A percentile compares a stretch with the other conserved stretches of the same genome.
Conservation (phyloP, 2,797 vertebrate species). For the Chrosomus eos region DNA sequence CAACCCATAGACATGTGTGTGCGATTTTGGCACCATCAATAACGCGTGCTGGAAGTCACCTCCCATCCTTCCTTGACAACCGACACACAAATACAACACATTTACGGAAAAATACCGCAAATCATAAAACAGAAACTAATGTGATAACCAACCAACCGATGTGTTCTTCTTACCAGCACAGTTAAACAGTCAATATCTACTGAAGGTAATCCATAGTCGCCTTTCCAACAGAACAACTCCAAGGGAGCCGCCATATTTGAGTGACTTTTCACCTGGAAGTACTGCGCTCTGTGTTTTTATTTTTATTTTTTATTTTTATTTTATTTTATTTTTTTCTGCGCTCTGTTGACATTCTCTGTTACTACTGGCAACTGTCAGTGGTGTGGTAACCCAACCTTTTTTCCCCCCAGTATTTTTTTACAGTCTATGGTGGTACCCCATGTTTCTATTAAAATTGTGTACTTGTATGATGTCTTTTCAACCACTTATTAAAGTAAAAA, state of each 20-base stretch:
- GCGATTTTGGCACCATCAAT: neutral
- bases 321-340: too few species aligned
- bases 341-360: too few species aligned
- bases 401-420: too few species aligned
- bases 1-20: neutral
- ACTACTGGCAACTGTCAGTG: conserved; percentile 16
- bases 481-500: neutral
- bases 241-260: conserved; percentile 65
- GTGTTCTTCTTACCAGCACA: conserved; percentile 60
- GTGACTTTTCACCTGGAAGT: conserved; percentile 52
- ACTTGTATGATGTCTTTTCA: neutral
- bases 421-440: too few species aligned
- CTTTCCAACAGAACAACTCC: conserved; percentile 69
- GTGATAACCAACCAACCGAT: neutral
- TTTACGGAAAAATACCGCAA: neutral
- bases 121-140: neutral
- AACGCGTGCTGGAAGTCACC: conserved; percentile 14
- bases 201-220: conserved; percentile 66
- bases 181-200: conserved; percentile 65
- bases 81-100: neutral
- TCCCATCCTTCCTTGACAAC: neutral
- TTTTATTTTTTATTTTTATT: too few species aligned
- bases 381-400: too few species aligned
- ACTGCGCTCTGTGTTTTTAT: neutral
- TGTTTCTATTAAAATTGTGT: neutral